These are phyloP conservation scores for Rapana venosa DNA, from an alignment of 2,888 invertebrate species.

Conservation along the genomic window DNA sequence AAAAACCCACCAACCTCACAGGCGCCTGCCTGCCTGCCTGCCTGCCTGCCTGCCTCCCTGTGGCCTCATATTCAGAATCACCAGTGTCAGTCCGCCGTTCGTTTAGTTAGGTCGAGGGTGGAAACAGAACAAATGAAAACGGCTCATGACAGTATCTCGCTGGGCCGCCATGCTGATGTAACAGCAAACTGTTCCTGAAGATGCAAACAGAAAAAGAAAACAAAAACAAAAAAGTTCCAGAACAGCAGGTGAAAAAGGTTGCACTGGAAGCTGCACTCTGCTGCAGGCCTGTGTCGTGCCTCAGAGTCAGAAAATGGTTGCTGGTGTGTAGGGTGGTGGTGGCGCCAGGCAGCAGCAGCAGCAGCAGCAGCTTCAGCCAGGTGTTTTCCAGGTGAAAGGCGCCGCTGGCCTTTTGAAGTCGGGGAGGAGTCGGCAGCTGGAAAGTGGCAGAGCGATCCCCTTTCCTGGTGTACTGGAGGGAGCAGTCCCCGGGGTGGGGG, in stretches of 20 bases:
- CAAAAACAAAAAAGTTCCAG: background rate
- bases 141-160: too few species aligned
- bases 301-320: background rate
- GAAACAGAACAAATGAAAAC: too few species aligned
- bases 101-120: too few species aligned
- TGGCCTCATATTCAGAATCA: too few species aligned
- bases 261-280: background rate
- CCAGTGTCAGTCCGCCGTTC: too few species aligned
- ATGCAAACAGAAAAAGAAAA: too few species aligned
- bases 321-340: background rate
- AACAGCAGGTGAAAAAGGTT: slow-evolving; percentile 18
- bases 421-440: background rate
- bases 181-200: too few species aligned
- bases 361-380: background rate
- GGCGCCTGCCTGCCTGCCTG: too few species aligned
- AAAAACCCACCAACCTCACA: too few species aligned
- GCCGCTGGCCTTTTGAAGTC: slow-evolving; percentile 7
- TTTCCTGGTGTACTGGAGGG: background rate
- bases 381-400: slow-evolving; percentile 17
- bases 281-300: background rate
- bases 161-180: too few species aligned
- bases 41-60: too few species aligned
- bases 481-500: background rate
- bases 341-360: background rate
- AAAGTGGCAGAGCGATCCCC: background rate